A percentile compares a stretch with the other conserved stretches of the same genome.
These are phyloP conservation scores for Ooceraea biroi DNA, from an alignment of 1,140 invertebrate species.

Conservation along the genomic window DNA sequence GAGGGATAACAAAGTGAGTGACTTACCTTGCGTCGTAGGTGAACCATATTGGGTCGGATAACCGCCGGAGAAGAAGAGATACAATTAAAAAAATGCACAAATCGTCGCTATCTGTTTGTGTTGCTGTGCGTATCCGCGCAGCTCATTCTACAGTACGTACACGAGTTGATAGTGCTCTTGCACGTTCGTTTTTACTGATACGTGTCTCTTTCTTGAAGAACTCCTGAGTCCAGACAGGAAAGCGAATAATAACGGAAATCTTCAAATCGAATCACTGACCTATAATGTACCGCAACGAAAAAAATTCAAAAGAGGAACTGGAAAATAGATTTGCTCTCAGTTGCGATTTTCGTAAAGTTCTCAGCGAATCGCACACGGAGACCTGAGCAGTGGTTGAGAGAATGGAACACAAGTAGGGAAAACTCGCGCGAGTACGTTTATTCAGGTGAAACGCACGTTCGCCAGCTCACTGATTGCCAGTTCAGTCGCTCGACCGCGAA, in stretches of 20 bases:
- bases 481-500: conserved; percentile 13
- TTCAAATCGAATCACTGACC: no score
- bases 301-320: neutral
- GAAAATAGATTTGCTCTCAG: neutral
- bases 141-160: conserved; percentile 32
- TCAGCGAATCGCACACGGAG: neutral
- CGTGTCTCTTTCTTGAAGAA: neutral
- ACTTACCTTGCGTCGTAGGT: conserved; percentile 79
- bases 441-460: conserved; percentile 32
- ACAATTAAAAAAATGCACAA: neutral
- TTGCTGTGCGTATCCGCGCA: neutral
- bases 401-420: neutral
- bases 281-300: no score
- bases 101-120: neutral
- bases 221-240: no score
- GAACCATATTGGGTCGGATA: conserved; percentile 76
- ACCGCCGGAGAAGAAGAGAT: neutral
- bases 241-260: no score
- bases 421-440: conserved; percentile 14
- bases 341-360: neutral
- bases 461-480: conserved; percentile 20
- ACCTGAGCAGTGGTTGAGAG: neutral
- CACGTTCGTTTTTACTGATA: neutral
- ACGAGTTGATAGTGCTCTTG: neutral
- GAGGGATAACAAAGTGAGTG: neutral